These are phyloP conservation scores for Laupala kohalensis DNA, from an alignment of 1,140 invertebrate species.

Conservation along the genomic window DNA sequence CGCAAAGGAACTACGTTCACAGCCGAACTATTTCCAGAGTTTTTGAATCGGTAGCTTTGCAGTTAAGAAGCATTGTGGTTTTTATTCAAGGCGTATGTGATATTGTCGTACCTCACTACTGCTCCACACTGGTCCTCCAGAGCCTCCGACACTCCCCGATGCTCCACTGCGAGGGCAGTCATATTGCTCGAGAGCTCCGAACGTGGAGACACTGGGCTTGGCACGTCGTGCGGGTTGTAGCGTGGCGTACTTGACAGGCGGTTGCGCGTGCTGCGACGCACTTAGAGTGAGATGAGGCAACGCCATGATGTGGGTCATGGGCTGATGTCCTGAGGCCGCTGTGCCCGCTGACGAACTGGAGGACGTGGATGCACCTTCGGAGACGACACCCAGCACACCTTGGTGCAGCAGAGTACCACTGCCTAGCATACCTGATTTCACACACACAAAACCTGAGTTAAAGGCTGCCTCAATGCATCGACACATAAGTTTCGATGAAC, in stretches of 20 bases:
- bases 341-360: conserved; percentile 4
- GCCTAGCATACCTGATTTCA: no score
- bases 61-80: no score
- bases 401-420: conserved; percentile 20
- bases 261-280: not conserved
- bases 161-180: not conserved
- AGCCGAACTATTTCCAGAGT: no score
- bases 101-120: conserved; percentile 12
- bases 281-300: not conserved
- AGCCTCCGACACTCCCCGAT: no score
- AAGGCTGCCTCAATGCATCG: no score
- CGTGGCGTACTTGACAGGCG: conserved; percentile 2
- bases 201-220: conserved; percentile 9
- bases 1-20: no score
- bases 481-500: no score
- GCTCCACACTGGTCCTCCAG: conserved; percentile 4
- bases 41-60: not conserved
- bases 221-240: not conserved
- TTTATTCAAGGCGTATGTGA: no score
- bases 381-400: conserved; percentile 10
- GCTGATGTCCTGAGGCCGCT: not conserved
- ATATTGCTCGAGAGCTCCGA: conserved; percentile 12
- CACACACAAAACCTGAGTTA: no score
- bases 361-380: conserved; percentile 5
- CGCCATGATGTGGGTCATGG: no score